Evolutionary conservation across 2,113 vertebrate species (phyloP).

Genomic region (Glaucidium brasilianum): DNA sequence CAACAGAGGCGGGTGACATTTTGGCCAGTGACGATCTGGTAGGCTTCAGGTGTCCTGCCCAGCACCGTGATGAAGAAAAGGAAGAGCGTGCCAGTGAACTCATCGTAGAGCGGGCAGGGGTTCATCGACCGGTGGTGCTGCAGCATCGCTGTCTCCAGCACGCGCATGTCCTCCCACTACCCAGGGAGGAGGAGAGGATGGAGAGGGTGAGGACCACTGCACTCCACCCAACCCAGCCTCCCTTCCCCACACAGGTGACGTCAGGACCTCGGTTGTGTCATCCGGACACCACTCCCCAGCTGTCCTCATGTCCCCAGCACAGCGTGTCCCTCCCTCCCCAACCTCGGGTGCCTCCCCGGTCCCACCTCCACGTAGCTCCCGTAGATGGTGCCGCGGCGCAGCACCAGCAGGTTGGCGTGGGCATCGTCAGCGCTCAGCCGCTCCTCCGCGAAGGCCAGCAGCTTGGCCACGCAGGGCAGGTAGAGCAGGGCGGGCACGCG

Average conservation of each 20-base stretch:
- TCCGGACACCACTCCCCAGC: rapidly evolving
- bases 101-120: conserved; percentile 90
- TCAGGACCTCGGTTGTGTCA: neutral
- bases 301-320: too few relatives aligned
- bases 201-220: neutral
- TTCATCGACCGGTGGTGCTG: conserved; percentile 93
- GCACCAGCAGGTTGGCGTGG: conserved; percentile 88
- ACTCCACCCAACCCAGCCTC: neutral
- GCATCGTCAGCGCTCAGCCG: conserved; percentile 83
- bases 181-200: neutral
- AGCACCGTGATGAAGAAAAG: conserved; percentile 81
- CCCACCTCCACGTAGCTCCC: conserved; percentile 86
- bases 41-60: conserved; percentile 84
- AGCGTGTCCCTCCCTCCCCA: rapidly evolving
- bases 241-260: rapidly evolving
- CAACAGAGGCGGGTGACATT: conserved; percentile 91
- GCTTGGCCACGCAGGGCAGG: conserved; percentile 72
- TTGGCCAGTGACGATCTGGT: conserved; percentile 87
- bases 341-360: rapidly evolving
- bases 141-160: conserved; percentile 80
- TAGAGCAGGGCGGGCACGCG: conserved; percentile 87
- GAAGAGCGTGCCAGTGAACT: conserved; percentile 83
- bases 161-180: conserved; percentile 88
- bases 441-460: conserved; percentile 93
- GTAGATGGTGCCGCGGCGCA: conserved; percentile 83